Evolutionary conservation across 1,140 invertebrate genomes (phyloP).

Genomic region (Hycleus phaleratus): DNA sequence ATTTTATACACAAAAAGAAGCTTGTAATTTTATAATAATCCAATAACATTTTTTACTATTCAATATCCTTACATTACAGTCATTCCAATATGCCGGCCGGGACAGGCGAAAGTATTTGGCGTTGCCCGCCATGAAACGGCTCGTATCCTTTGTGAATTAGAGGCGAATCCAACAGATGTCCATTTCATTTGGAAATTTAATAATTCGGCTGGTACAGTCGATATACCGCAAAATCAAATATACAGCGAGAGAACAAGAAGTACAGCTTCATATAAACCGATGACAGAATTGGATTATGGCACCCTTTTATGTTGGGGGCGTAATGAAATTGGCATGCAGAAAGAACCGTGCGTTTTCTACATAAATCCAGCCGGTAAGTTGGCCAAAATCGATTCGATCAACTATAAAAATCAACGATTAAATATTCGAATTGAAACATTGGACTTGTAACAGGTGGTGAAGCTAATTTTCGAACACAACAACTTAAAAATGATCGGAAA

Average conservation of each 20-base stretch:
- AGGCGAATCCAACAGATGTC: constrained; percentile 70
- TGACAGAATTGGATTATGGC: constrained; percentile 64
- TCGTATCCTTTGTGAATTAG: constrained; percentile 70
- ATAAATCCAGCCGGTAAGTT: constrained; percentile 62
- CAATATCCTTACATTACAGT: constrained; percentile 43
- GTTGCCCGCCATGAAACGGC: constrained; percentile 70
- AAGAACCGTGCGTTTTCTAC: constrained; percentile 61
- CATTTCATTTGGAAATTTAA: constrained; percentile 72
- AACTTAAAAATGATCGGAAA: no score
- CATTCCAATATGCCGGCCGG: constrained; percentile 59
- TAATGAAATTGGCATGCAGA: constrained; percentile 59
- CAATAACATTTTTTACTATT: no score
- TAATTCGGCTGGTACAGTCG: constrained; percentile 59
- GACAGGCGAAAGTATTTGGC: constrained; percentile 61
- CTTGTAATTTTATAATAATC: no score
- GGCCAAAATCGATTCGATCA: no score
- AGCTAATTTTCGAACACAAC: no score
- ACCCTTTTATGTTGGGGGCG: constrained; percentile 61
- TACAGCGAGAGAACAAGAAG: constrained; percentile 53
- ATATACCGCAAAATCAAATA: constrained; percentile 54
- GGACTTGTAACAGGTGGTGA: no score
- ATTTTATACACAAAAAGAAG: no score
- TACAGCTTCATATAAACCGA: constrained; percentile 58
- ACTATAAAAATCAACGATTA: not conserved
- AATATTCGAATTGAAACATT: not conserved